Base-by-base conservation (phyloP, 2,888 invertebrate species). In the Ariolimax columbianus region DNA sequence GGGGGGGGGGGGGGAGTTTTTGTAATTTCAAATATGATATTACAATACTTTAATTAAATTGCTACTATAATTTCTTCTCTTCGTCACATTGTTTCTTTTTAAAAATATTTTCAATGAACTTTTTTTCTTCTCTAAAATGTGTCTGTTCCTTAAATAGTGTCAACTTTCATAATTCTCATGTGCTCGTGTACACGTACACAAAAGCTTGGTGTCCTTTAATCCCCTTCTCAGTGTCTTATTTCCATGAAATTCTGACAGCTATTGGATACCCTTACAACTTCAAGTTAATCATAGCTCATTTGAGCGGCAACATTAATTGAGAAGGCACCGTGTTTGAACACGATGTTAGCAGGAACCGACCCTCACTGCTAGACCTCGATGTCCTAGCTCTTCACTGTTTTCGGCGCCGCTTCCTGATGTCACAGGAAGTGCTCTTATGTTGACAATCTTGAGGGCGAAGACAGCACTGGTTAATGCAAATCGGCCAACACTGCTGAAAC, bases 221-320 rank as follows among this genome's bases (percentile, higher is more conserved):
- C n/a, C 40, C 17, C 3, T 36, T 23, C n/a, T 26, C 40, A 40
- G 3, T 14, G 36, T 68, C 36, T 38, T 26, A 4, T 72, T 40
- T 72, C 43, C 38, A 38, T 40, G 40, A 43, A 72, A 40, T 63
- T 30, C 40, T 30, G 36, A 19, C 26, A 38, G 63, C 17, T 30
- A 38, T 33, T n/a, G n/a, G 63, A 51, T 66, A 66, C 63, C 38
- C 40, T 40, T 63, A 59, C 11, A 78, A 23, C 36, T n/a, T n/a
- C 85, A 82, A 40, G 85, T 82, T 51, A 77, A 82, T 72, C 85
- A 85, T 33, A 59, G 51, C 26, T 77, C 85, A 72, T 82, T 78
- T 55, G 78, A 77, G 23, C 40, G 23, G 9, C 59, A n/a, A 4
- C n/a, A n/a, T 36, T 78, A 78, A 78, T 63, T 78, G 59, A 78